Conservation (phyloP, 2,113 vertebrate genomes). For the Passerina amoena region DNA sequence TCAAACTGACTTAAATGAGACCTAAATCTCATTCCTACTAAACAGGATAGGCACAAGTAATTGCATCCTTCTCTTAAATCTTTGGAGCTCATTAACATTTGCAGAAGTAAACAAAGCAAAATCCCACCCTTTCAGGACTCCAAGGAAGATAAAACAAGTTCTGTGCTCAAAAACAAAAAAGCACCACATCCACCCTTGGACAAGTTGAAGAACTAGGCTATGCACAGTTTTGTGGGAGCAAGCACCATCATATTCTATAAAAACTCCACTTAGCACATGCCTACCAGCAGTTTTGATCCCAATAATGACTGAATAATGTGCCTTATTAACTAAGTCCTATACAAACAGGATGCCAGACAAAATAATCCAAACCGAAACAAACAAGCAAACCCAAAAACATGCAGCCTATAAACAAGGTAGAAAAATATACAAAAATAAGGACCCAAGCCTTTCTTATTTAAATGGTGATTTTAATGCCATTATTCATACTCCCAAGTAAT, state of each 20-base stretch:
- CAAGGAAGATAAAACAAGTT: neutral
- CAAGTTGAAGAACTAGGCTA: neutral
- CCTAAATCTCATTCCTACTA: constrained; percentile 19
- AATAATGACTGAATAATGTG: neutral
- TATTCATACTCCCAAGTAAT: neutral
- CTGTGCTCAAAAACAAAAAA: neutral
- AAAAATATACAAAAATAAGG: neutral
- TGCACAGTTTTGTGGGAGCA: neutral
- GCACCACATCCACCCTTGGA: neutral
- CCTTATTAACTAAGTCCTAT: neutral
- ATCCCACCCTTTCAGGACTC: neutral
- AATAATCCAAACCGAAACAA: neutral
- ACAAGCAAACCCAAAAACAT: neutral
- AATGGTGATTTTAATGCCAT: neutral
- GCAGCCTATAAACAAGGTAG: neutral
- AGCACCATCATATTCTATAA: neutral
- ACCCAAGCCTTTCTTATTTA: neutral
- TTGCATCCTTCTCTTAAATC: constrained; percentile 21
- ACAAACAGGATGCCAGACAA: neutral
- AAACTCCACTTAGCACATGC: neutral
- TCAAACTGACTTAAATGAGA: constrained; percentile 9
- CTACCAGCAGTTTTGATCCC: neutral
- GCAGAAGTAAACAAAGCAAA: constrained; percentile 31
- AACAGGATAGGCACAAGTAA: constrained; percentile 21
- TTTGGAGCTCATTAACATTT: neutral